Conservation (phyloP, 2,888 invertebrate species). For the Andrena marginata region DNA sequence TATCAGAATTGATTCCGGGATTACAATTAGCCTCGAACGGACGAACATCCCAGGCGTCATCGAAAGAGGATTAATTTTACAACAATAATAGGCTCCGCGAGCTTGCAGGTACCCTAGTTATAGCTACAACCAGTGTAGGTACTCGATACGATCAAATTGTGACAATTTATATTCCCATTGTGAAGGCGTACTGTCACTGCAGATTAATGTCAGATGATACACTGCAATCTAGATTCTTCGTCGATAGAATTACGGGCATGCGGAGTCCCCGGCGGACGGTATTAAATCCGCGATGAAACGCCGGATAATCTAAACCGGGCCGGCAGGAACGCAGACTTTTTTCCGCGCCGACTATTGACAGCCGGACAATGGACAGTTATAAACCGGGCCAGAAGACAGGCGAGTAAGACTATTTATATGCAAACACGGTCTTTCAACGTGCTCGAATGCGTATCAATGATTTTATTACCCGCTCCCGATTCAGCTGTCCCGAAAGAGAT, state of each 20-base stretch:
- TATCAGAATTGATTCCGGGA: no score
- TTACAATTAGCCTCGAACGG: no score
- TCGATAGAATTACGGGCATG: constrained; percentile 17
- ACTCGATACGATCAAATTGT: constrained; percentile 37
- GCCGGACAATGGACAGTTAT: constrained; percentile 42
- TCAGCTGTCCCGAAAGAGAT: constrained; percentile 46
- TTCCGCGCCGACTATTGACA: constrained; percentile 21
- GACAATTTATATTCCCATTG: constrained; percentile 9
- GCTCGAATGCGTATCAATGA: constrained; percentile 46
- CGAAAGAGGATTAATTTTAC: no score
- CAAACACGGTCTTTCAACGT: constrained; percentile 47
- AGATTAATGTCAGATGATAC: constrained; percentile 37
- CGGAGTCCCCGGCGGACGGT: background rate
- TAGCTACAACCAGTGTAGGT: background rate
- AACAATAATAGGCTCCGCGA: no score
- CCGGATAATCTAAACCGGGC: constrained; percentile 22
- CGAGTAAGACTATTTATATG: constrained; percentile 56
- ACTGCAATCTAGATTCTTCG: constrained; percentile 12
- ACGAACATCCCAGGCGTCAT: no score
- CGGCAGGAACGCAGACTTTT: background rate
- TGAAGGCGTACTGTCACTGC: constrained; percentile 17
- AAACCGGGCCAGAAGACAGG: constrained; percentile 40
- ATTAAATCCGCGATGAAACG: constrained; percentile 5
- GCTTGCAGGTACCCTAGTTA: background rate
- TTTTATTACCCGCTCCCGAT: constrained; percentile 56